phyloP scores from a whole-genome alignment of 37 sponge, comb jelly and placozoan genomes.

The Axinella damicornis region DNA sequence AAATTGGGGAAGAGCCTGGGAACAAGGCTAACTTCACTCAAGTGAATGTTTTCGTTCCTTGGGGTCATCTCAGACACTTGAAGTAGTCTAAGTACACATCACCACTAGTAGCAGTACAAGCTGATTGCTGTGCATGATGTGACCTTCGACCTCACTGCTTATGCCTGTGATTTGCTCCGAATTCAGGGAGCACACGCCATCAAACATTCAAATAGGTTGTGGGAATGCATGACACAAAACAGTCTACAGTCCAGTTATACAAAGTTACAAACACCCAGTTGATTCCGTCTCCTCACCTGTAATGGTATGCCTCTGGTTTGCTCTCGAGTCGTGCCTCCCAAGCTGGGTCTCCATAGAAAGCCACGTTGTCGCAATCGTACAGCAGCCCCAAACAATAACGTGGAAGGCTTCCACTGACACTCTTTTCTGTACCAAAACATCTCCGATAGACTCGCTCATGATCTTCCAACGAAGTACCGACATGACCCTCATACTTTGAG shows the following conservation, averaged over 20 bases:
- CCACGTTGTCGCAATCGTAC: constrained; percentile 65
- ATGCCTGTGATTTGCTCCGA: too few species aligned
- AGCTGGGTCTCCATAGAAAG: constrained; percentile 81
- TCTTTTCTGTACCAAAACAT: constrained; percentile 7
- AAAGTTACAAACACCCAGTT: not conserved
- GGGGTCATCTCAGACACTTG: too few species aligned
- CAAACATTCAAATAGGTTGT: too few species aligned
- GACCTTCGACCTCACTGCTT: too few species aligned
- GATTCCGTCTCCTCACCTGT: not conserved
- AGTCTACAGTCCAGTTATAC: too few species aligned
- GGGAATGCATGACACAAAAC: not conserved
- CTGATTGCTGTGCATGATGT: too few species aligned
- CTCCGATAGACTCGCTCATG: constrained; percentile 13
- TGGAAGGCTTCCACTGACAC: not conserved
- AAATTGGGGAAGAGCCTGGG: too few species aligned
- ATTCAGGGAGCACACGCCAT: too few species aligned
- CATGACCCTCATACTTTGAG: not conserved
- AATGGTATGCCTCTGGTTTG: constrained; percentile 38
- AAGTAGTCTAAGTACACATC: too few species aligned
- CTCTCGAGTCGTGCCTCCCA: constrained; percentile 54
- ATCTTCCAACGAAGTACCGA: not conserved
- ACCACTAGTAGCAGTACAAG: too few species aligned
- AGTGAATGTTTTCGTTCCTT: too few species aligned
- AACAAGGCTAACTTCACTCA: too few species aligned
- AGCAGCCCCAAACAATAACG: constrained; percentile 56